phyloP scores from a whole-genome alignment of 1,140 invertebrate species.

The Physella acuta region DNA sequence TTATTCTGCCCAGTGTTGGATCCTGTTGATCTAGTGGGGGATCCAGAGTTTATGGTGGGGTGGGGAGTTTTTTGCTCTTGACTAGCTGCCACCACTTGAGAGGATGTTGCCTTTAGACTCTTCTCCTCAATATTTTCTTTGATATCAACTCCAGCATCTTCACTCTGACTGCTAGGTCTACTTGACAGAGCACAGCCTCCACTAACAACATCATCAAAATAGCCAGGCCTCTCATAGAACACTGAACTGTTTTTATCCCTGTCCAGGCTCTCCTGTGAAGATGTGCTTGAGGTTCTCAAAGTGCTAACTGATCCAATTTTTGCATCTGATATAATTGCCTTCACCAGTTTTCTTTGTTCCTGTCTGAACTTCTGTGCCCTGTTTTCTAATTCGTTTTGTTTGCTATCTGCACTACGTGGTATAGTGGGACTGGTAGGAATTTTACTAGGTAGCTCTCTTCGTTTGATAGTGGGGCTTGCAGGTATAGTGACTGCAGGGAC shows the following conservation, averaged over 20 bases:
- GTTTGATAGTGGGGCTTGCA: constrained; percentile 25
- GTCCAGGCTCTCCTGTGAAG: background rate
- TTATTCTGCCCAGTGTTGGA: constrained; percentile 7
- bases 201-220: constrained; percentile 11
- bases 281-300: background rate
- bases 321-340: constrained; percentile 29
- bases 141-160: background rate
- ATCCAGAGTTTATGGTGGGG: background rate
- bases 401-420: constrained; percentile 4
- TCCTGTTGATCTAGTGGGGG: background rate
- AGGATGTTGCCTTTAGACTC: constrained; percentile 6
- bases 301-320: constrained; percentile 12
- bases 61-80: background rate
- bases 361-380: constrained; percentile 26
- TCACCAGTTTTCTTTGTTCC: constrained; percentile 32
- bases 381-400: constrained; percentile 15
- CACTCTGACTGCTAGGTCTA: constrained; percentile 12
- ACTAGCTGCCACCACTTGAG: too few relatives aligned
- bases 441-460: constrained; percentile 15
- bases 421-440: constrained; percentile 14
- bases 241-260: constrained; percentile 10
- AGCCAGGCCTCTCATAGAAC: background rate
- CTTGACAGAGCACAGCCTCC: constrained; percentile 18
- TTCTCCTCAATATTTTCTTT: background rate
- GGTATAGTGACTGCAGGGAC: constrained; percentile 22